These are phyloP conservation scores for Eumerus sabulonum DNA, from an alignment of 2,888 invertebrate species.

Conservation along the genomic window DNA sequence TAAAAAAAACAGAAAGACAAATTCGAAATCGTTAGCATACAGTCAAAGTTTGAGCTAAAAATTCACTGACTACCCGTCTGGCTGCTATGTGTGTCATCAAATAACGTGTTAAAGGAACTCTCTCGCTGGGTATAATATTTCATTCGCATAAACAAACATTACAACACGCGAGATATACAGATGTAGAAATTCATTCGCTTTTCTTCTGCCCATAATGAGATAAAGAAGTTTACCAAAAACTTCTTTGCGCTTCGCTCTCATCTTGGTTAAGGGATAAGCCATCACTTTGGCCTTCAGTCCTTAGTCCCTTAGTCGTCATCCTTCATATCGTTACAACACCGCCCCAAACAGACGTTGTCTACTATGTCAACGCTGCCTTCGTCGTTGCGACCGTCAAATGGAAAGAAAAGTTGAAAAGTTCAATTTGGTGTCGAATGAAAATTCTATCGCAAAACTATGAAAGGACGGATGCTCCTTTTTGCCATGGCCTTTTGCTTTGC, in stretches of 20 bases:
- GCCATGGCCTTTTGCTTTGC: neutral
- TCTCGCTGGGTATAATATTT: slow-evolving; percentile 27
- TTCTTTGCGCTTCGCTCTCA: slow-evolving; percentile 45
- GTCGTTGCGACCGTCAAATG: neutral
- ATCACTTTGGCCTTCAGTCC: no score
- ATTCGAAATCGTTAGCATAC: neutral
- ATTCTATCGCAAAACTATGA: neutral
- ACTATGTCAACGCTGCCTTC: slow-evolving; percentile 33
- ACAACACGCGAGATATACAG: slow-evolving; percentile 10
- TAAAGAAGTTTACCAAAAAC: slow-evolving; percentile 57
- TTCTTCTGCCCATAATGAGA: slow-evolving; percentile 41
- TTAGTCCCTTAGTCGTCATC: slow-evolving; percentile 23
- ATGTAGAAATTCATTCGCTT: no score
- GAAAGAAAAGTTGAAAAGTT: slow-evolving; percentile 44
- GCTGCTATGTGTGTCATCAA: slow-evolving; percentile 11
- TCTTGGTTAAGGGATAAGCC: slow-evolving; percentile 10
- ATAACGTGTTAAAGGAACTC: neutral
- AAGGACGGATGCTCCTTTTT: neutral
- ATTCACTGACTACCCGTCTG: slow-evolving; percentile 3
- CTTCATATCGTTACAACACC: no score
- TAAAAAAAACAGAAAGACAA: slow-evolving; percentile 11
- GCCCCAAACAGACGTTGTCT: no score
- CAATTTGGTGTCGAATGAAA: slow-evolving; percentile 50
- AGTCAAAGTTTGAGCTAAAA: no score
- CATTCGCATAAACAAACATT: slow-evolving; percentile 48